Percentiles rank a stretch among this genome's conserved stretches.
These are phyloP conservation scores for Enteromius viviparus DNA, from an alignment of 2,797 vertebrate species.

Conservation along the genomic window DNA sequence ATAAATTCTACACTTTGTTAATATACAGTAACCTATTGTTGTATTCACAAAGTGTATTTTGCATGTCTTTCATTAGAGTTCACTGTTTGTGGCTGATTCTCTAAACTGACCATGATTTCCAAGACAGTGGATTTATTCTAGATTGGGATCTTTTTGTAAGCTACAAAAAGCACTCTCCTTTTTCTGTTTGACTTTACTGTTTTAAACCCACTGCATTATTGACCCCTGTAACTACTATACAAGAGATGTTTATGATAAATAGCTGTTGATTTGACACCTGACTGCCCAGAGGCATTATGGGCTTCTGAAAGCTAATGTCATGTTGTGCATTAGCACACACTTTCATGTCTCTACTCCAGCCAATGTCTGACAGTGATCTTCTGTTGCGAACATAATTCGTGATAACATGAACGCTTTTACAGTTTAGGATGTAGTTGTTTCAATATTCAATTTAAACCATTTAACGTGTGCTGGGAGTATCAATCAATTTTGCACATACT, in stretches of 20 bases:
- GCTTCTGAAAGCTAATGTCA: conserved; percentile 12
- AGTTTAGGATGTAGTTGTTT: not conserved
- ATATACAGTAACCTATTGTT: not conserved
- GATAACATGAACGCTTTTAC: not conserved
- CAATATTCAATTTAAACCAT: too few species aligned
- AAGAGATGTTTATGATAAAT: not conserved
- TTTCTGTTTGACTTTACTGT: not conserved
- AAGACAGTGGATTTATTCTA: not conserved
- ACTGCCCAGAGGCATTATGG: not conserved
- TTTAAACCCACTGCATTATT: not conserved
- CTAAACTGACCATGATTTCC: not conserved
- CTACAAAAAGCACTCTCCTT: not conserved
- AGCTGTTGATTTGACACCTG: conserved; percentile 25
- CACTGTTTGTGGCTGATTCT: not conserved
- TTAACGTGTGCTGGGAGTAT: not conserved
- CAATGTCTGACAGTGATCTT: not conserved
- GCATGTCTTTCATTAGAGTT: not conserved
- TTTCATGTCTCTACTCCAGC: not conserved
- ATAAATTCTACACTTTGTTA: not conserved
- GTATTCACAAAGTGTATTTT: too few species aligned
- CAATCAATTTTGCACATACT: not conserved
- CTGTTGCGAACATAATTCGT: not conserved
- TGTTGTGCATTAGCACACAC: conserved; percentile 40
- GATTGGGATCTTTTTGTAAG: not conserved
- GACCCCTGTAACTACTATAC: not conserved